phyloP scores from a whole-genome alignment of 1,140 invertebrate species.

The Heliothis virescens region DNA sequence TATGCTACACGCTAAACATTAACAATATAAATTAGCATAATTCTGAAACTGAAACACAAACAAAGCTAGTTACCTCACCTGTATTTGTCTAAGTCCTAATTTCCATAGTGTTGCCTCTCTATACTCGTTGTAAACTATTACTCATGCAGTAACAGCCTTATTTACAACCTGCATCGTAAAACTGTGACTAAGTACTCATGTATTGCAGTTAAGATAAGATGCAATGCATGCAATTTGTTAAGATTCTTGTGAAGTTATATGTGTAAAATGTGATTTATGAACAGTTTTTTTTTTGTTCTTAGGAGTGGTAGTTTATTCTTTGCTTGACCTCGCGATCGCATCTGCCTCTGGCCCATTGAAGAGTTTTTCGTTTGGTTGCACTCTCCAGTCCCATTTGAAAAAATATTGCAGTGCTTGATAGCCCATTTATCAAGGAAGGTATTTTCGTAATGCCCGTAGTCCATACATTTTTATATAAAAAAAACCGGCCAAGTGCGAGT shows the following conservation, averaged over 20 bases:
- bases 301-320: no score
- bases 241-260: neutral
- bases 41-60: slow-evolving; percentile 5
- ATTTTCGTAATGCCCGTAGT: no score
- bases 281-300: neutral
- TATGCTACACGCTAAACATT: neutral
- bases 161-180: slow-evolving; percentile 3
- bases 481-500: no score
- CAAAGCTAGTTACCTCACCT: slow-evolving; percentile 5
- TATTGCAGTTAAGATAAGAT: neutral
- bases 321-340: no score
- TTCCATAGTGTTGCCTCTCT: slow-evolving; percentile 14
- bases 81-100: slow-evolving; percentile 12
- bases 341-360: no score
- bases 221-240: neutral
- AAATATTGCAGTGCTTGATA: no score
- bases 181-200: slow-evolving; percentile 14
- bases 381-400: no score
- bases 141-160: slow-evolving; percentile 7
- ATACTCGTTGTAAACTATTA: slow-evolving; percentile 18
- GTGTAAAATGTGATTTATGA: neutral
- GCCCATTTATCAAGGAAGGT: no score
- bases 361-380: no score
- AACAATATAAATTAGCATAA: neutral
- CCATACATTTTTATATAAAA: no score